Conservation (phyloP, 1,140 invertebrate genomes). For the Steinernema feltiae region DNA sequence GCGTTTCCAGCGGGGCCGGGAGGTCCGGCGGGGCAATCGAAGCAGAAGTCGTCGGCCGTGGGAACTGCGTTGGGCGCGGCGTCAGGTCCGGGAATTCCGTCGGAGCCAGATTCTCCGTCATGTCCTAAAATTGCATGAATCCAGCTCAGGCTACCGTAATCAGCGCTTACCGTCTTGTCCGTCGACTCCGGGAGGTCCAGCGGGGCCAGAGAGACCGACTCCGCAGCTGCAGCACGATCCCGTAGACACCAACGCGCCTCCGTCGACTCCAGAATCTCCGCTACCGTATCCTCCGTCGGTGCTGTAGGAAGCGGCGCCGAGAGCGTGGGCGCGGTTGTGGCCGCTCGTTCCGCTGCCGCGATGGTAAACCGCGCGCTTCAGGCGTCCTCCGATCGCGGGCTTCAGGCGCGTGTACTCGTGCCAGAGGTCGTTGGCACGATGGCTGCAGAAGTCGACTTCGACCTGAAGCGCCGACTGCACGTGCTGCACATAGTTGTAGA, state of each 20-base stretch:
- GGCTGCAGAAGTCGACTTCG: conserved; percentile 48
- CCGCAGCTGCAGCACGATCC: conserved; percentile 33
- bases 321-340: not conserved
- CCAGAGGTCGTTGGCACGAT: conserved; percentile 40
- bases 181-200: conserved; percentile 18
- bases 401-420: conserved; percentile 38
- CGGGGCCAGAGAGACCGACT: conserved; percentile 26
- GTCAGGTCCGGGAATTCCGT: conserved; percentile 21
- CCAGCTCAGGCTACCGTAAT: not conserved
- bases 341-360: not conserved
- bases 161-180: conserved; percentile 21
- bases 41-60: conserved; percentile 31
- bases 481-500: conserved; percentile 54
- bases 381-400: conserved; percentile 32
- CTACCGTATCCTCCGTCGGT: conserved; percentile 14
- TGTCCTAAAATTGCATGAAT: not conserved
- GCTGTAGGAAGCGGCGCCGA: conserved; percentile 1
- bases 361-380: conserved; percentile 26
- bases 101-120: conserved; percentile 23
- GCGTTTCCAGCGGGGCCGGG: conserved; percentile 20
- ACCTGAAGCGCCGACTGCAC: conserved; percentile 46
- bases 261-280: conserved; percentile 10
- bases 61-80: conserved; percentile 22
- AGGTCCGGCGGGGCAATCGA: conserved; percentile 33
- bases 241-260: conserved; percentile 1